Conservation (phyloP, 2,888 invertebrate genomes). For the Eutolmus rufibarbis region DNA sequence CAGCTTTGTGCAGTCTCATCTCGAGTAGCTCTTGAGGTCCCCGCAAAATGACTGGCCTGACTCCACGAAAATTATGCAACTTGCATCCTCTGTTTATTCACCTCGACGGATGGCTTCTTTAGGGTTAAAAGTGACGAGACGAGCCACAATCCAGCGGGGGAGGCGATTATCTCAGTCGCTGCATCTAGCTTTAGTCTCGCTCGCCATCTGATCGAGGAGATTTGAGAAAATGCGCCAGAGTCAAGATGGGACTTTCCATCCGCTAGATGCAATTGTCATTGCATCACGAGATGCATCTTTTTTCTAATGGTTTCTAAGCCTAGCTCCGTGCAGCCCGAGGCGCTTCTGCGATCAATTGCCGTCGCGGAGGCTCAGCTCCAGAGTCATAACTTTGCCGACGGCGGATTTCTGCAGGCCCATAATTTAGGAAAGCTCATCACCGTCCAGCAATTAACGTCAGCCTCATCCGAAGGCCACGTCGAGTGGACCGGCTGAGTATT, state of each 20-base stretch:
- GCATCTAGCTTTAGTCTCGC: neutral
- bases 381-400: neutral
- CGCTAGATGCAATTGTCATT: neutral
- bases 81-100: neutral
- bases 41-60: conserved; percentile 9
- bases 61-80: conserved; percentile 39
- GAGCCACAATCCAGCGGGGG: neutral
- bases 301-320: neutral
- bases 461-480: neutral
- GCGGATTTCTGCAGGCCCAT: neutral
- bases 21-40: neutral
- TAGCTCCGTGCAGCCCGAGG: neutral
- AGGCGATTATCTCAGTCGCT: neutral
- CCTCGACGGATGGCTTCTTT: neutral
- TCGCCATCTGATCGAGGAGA: conserved; percentile 5
- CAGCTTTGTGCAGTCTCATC: neutral
- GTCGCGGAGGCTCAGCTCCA: neutral
- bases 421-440: neutral
- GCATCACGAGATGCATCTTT: neutral
- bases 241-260: neutral
- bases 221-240: conserved; percentile 4
- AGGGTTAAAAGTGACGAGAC: conserved; percentile 37
- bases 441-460: neutral
- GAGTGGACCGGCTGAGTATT: neutral
- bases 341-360: neutral